Base-by-base conservation (phyloP, 2,888 invertebrate genomes). In the Himalopsyche anomala region DNA sequence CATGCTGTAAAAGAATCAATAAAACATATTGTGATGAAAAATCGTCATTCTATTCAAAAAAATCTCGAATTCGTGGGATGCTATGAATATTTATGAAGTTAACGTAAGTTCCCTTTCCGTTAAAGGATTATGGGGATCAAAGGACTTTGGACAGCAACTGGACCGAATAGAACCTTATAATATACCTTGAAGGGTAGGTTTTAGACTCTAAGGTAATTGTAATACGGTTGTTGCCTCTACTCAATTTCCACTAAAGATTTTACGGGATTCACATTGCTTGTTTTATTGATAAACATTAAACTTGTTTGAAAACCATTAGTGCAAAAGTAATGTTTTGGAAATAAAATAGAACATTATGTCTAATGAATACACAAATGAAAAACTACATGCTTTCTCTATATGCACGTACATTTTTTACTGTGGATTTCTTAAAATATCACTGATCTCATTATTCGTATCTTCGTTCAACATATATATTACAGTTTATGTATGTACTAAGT, bases 121-220 rank as follows among this genome's bases (percentile, higher is more conserved):
- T 86, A 84, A 86, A 86, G 83, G 86, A 86, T 86, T 86, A 86
- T 62, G 84, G 81, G 84, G 84, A 86, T 84, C 86, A 84, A 86
- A 84, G 81, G 86, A 84, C 83, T 51, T 55, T 83, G 83, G 80
- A 80, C 80, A 74, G 74, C 74, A 36, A 74, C 74, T 38, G 38
- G 74, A 74, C 74, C 74, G 74, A 74, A 74, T 36, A 38, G 74
- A 74, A 74, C 74, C 74, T 74, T 74, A 38, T 15, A 12, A 28
- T 74, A 74, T 74, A 74, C 74, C 74, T 74, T 74, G 5, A 74
- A 74, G 74, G 74, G 74, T 38, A 38, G 28, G 74, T 74, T 74
- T 74, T 28, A 74, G 36, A 38, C 15, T 15, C 74, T 15, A 36
- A 38, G 36, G 74, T 74, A 74, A 74, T 74, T 74, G 36, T 74